Evolutionary conservation across 2,888 invertebrate species (phyloP).

Genomic region (Noctua janthe): DNA sequence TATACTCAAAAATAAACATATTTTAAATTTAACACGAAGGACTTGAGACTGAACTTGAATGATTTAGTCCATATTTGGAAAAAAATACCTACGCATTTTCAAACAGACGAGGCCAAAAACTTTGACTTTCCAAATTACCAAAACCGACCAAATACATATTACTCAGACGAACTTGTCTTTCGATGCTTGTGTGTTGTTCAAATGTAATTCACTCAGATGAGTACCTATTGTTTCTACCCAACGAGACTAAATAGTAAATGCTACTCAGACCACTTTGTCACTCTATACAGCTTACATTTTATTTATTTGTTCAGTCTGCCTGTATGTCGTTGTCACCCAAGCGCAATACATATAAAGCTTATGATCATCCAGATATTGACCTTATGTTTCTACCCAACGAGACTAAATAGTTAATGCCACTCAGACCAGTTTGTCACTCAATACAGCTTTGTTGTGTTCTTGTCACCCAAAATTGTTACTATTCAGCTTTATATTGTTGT

Average conservation of each 20-base stretch:
- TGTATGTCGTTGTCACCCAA: background rate
- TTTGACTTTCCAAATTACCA: background rate
- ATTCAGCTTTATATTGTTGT: background rate
- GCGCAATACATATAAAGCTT: background rate
- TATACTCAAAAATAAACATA: background rate
- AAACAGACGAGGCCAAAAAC: background rate
- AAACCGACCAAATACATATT: background rate
- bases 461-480: background rate
- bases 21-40: background rate
- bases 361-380: slow-evolving; percentile 12
- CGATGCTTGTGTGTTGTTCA: background rate
- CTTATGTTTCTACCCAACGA: slow-evolving; percentile 26
- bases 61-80: background rate
- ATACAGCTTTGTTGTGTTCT: background rate
- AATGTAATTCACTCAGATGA: slow-evolving; percentile 5
- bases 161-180: background rate
- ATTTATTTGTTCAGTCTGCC: background rate
- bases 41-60: no score
- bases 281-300: slow-evolving; percentile 1
- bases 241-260: slow-evolving; percentile 31
- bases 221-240: slow-evolving; percentile 15
- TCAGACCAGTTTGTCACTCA: slow-evolving; percentile 39
- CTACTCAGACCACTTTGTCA: slow-evolving; percentile 33
- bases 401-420: slow-evolving; percentile 38
- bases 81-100: background rate